Evolutionary conservation across 2,797 vertebrate genomes (phyloP), one percentile per base, ranked within the genome.

Genomic region (Coregonus sp.): DNA sequence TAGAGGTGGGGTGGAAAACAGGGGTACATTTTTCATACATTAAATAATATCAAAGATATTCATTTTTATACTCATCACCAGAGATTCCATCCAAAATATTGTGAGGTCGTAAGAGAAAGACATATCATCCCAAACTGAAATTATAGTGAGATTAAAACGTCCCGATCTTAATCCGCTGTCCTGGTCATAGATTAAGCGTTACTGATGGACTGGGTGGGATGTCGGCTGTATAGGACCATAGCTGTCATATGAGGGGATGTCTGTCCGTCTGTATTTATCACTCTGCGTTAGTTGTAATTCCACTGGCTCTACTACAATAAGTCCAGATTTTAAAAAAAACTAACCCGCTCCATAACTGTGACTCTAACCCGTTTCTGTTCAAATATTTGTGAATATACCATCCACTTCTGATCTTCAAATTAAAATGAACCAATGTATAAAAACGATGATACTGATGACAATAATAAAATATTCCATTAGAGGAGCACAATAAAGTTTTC

Each of bases 391-490:
- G 92, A 94, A 94, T 93, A 94, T 84, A 82, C 85, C 90, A 88
- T 86, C 88, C 85, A 82, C 84, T 77, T 79, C 80, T 75, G 75
- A 77, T 87, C 88, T 89, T 93, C 87, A 80, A 89, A 92, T 92
- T 86, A 94, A 85, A 93, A 93, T 83, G 83, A 92, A 93, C 89
- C 91, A 88, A 87, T 94, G 93, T 94, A 94, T 93, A 94, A 90
- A 83, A 86, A 82, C 82, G 81, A 86, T 79, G 86, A 93, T 91
- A 91, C 91, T 92, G 89, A 92, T 89, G 90, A 92, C 73, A 73
- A 92, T 90, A 92, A 93, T 90, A 94, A 94, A 95, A 91, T 94
- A 95, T 95, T 94, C 90, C 90, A 94, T 84, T 93, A 93, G 93
- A 94, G 86, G 89, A 93, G 89, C 88, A 91, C 89, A 90, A 80